A percentile compares a stretch with the other conserved stretches of the same genome.
Evolutionary conservation across 2,113 vertebrate genomes (phyloP).

Genomic region (Ia io): DNA sequence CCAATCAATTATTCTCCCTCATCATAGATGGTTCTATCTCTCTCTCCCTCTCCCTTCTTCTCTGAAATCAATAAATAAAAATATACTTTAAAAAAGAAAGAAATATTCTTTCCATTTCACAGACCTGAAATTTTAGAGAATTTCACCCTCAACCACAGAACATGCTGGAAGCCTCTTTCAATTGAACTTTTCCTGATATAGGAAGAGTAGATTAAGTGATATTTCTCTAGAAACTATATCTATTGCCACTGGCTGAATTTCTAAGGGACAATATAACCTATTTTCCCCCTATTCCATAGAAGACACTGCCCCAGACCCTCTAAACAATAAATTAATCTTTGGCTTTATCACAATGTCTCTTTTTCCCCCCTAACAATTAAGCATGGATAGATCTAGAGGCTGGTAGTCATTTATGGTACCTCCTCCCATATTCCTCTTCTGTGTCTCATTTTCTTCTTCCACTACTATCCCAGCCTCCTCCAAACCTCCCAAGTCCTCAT

Average conservation of each 20-base stretch:
- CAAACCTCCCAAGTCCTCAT: neutral
- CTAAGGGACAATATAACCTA: neutral
- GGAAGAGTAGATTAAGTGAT: neutral
- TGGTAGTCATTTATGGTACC: neutral
- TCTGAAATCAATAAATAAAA: too few species aligned
- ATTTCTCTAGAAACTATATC: slow-evolving; percentile 28
- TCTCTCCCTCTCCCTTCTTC: too few species aligned
- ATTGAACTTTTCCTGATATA: neutral
- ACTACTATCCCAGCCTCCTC: neutral
- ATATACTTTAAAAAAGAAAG: too few species aligned
- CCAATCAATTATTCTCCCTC: too few species aligned
- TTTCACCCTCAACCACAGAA: neutral
- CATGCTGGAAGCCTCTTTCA: slow-evolving; percentile 14
- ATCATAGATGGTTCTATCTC: too few species aligned
- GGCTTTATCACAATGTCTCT: neutral
- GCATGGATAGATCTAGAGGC: neutral
- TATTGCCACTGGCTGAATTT: neutral
- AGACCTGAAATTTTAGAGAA: slow-evolving; percentile 3
- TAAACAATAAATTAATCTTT: neutral
- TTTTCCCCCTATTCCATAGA: neutral
- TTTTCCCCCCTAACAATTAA: neutral
- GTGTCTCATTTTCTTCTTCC: neutral
- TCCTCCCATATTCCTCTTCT: neutral
- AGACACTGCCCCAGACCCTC: neutral
- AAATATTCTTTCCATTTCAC: neutral